Evolutionary conservation across 2,888 invertebrate species (phyloP), one percentile per base, ranked within the genome.

Genomic region (Pyrochroa serraticornis): DNA sequence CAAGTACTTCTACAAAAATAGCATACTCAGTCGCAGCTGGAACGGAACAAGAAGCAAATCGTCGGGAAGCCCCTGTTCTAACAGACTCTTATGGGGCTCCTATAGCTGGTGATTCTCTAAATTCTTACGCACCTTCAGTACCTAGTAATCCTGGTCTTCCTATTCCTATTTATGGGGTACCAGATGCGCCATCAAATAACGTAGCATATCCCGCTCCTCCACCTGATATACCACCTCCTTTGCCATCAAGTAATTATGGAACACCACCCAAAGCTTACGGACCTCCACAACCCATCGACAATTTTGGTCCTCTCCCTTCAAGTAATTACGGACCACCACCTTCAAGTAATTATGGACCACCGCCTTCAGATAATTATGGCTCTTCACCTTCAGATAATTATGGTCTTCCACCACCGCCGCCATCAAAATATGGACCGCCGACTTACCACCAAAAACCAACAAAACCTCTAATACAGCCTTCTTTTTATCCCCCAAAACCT

Each of bases 161-260:
- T 1, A 79, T 82, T 1, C 85, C 85, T 10, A 81, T 86, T 0
- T 86, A 86, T 70, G 86, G 86, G 49, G 83, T 82, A 0, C 86
- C 86, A 3, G 81, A 83, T 59, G 74, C 79, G 41, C 79, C 81
- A 6, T 71, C 75, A 2, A 78, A 77, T 62, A 79, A 78, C 52
- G 61, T 79, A 32, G 71, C 80, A 41, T 81, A 81, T 68, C 80
- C 81, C n/a, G 76, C 75, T 43, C 82, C 82, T 32, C 79, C 82
- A 3, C 80, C 82, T 14, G 82, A 73, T 66, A 74, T 80, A 38
- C 80, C 79, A 33, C 80, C 81, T 34, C 76, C 79, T 9, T 70
- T 67, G 37, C 59, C 61, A 9, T 35, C 44, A 13, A 47, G 41
- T 8, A 49, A 32, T 30, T 69, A 66, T 44, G 68, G 65, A n/a